phyloP scores from a whole-genome alignment of 53 echinoderm and acorn worm genomes.

The Zoroaster sp. region DNA sequence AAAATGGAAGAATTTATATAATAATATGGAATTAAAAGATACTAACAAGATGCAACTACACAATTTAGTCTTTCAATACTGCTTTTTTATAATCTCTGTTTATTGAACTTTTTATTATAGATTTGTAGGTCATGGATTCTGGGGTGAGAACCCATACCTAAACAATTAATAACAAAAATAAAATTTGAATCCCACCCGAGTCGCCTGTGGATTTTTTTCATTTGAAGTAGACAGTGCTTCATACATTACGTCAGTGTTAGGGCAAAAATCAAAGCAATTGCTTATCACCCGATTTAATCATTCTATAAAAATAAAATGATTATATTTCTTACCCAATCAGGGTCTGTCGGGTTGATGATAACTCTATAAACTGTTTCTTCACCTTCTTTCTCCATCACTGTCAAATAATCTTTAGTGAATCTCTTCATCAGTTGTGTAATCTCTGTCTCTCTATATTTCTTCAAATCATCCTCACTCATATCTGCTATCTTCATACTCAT shows the following conservation, averaged over 20 bases:
- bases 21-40: too few species aligned
- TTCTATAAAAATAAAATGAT: background rate
- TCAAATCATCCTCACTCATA: constrained; percentile 59
- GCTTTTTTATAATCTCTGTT: too few species aligned
- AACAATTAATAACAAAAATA: too few species aligned
- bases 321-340: constrained; percentile 80
- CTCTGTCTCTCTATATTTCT: constrained; percentile 72
- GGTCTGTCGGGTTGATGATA: constrained; percentile 80
- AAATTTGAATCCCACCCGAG: too few species aligned
- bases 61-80: too few species aligned
- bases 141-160: too few species aligned
- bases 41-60: too few species aligned
- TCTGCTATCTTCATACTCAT: constrained; percentile 62
- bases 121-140: too few species aligned
- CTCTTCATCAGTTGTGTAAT: constrained; percentile 71
- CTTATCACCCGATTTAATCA: background rate
- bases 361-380: constrained; percentile 65
- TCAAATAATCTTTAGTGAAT: constrained; percentile 71
- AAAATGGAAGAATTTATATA: too few species aligned
- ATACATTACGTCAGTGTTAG: too few species aligned
- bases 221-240: background rate
- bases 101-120: too few species aligned
- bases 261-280: too few species aligned
- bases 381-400: constrained; percentile 54
- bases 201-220: background rate